Evolutionary conservation across 2,113 vertebrate genomes (phyloP).

Genomic region (Mixornis gularis): DNA sequence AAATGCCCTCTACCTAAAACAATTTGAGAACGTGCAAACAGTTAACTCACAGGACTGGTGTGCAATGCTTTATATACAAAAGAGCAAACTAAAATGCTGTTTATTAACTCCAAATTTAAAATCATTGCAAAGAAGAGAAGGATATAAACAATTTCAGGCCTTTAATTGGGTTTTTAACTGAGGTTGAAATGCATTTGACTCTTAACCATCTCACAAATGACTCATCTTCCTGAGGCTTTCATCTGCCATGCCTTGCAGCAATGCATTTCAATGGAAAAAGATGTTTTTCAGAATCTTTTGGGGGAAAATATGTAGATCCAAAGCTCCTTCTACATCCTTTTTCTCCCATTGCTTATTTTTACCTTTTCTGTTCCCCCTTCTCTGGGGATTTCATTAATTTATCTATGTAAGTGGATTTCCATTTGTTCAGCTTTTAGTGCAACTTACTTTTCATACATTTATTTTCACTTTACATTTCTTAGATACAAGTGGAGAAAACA

Average conservation of each 20-base stretch:
- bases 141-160: not conserved
- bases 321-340: not conserved
- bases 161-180: conserved; percentile 1
- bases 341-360: not conserved
- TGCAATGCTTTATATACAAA: not conserved
- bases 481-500: not conserved
- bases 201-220: not conserved
- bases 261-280: not conserved
- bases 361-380: not conserved
- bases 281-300: not conserved
- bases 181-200: not conserved
- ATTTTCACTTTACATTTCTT: not conserved
- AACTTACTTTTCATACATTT: not conserved
- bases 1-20: not conserved
- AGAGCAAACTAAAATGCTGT: not conserved
- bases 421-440: not conserved
- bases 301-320: not conserved
- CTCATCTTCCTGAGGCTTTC: not conserved
- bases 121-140: not conserved
- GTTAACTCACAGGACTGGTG: not conserved
- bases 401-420: not conserved
- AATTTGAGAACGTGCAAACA: not conserved
- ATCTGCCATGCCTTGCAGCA: conserved; percentile 4
- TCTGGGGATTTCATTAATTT: not conserved
- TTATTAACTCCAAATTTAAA: not conserved